phyloP scores from a whole-genome alignment of 2,113 vertebrate species.

The Ciconia stormi region DNA sequence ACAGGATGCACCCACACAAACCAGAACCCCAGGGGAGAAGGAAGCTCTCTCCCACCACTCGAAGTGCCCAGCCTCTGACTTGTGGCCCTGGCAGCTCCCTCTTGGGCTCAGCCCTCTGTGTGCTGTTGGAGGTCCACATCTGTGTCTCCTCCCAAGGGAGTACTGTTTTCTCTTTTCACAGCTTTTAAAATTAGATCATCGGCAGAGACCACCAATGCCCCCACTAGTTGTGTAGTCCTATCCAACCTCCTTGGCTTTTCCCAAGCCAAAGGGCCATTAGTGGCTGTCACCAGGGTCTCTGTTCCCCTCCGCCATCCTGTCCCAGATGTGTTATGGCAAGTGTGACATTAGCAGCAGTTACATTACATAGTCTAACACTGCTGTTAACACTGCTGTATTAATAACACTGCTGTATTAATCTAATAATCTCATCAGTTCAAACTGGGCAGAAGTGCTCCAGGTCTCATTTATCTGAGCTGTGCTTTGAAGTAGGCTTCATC shows the following conservation, averaged over 20 bases:
- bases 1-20: background rate
- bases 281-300: background rate
- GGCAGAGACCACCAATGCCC: background rate
- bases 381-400: background rate
- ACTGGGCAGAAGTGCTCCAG: background rate
- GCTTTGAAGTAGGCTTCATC: background rate
- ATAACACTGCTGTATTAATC: background rate
- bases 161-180: background rate
- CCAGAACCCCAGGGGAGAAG: background rate
- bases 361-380: background rate
- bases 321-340: background rate
- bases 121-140: background rate
- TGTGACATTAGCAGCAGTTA: background rate
- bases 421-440: background rate
- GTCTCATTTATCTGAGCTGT: background rate
- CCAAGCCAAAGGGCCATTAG: background rate
- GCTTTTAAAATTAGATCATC: background rate
- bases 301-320: background rate
- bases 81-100: background rate
- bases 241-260: background rate
- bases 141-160: background rate
- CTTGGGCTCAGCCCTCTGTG: background rate
- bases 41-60: rapidly evolving
- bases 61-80: rapidly evolving
- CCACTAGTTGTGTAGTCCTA: background rate